Base-by-base conservation (phyloP, 2,797 vertebrate genomes). In the Alosa sapidissima region DNA sequence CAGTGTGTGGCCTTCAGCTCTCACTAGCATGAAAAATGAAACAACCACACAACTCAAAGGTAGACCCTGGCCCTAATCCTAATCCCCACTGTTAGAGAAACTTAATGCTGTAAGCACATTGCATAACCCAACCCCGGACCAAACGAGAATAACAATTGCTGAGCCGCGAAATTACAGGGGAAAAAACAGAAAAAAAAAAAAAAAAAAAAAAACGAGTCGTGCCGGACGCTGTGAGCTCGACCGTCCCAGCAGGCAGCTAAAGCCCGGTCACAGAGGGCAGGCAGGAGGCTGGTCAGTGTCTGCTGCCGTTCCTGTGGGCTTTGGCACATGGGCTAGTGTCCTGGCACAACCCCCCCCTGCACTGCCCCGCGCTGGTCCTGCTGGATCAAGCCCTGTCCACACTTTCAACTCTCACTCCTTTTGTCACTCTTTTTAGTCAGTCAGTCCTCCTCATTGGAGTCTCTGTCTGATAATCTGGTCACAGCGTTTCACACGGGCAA, bases 51-150 rank as follows among this genome's bases (percentile, higher is more conserved):
- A 33, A 72, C 72, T 78, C 72, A 41, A 45, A 78, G 41, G 72
- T 45, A 47, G 41, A 5, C 41, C 72, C 72, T 21, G 72, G 72
- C 36, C 16, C 41, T 78, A 78, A 47, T 47, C 41, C 72, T 78
- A 45, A 78, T 78, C 72, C 36, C n/a, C 11, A 3, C 14, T 14
- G 72, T 21, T 47, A 45, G 41, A 45, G 33, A 78, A 78, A 19
- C 72, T 45, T 78, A 78, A 47, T 47, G 72, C 72, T 78, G 72
- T 78, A 78, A 78, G 72, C 72, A 19, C 72, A 47, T 78, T 78
- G 72, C 72, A 78, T 78, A 78, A 78, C 72, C 28, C 2, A 19
- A 21, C 54, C 16, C 16, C 36, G 19, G 36, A 47, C 72, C 7
- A 0, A 6, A 13, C 72, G 16, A 47, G 41, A 47, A 78, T 13